phyloP scores from a whole-genome alignment of 2,888 invertebrate genomes.

The Eledone cirrhosa region DNA sequence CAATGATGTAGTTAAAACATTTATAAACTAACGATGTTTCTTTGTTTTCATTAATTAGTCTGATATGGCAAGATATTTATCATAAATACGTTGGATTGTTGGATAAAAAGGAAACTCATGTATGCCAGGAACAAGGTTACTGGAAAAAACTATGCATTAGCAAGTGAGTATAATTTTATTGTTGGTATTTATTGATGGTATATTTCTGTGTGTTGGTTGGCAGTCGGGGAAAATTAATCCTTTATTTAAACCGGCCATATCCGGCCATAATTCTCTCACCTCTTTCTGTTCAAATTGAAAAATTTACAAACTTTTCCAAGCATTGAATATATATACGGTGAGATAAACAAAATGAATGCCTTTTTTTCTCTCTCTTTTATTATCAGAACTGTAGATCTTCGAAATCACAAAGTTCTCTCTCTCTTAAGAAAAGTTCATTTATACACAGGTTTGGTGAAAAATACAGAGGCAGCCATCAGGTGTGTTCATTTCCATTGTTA shows the following conservation, averaged over 20 bases:
- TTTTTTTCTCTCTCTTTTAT: background rate
- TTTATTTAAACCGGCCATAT: too few species aligned
- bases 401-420: conserved; percentile 27
- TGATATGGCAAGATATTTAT: conserved; percentile 25
- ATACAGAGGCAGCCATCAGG: conserved; percentile 25
- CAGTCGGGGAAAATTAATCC: too few species aligned
- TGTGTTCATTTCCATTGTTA: background rate
- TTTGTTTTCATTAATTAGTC: conserved; percentile 1
- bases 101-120: conserved; percentile 18
- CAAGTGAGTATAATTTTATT: conserved; percentile 16
- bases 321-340: too few species aligned
- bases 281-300: too few species aligned
- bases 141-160: conserved; percentile 27
- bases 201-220: too few species aligned
- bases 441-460: conserved; percentile 24
- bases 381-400: conserved; percentile 17
- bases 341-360: too few species aligned
- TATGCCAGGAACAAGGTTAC: conserved; percentile 18
- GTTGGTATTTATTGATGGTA: too few species aligned
- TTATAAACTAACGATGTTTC: background rate
- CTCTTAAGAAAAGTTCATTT: conserved; percentile 25
- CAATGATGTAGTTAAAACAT: too few species aligned
- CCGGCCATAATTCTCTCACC: too few species aligned
- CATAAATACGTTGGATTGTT: background rate
- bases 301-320: too few species aligned